These are phyloP conservation scores for Spheniscus humboldti DNA, from an alignment of 2,797 vertebrate genomes.

Conservation along the genomic window DNA sequence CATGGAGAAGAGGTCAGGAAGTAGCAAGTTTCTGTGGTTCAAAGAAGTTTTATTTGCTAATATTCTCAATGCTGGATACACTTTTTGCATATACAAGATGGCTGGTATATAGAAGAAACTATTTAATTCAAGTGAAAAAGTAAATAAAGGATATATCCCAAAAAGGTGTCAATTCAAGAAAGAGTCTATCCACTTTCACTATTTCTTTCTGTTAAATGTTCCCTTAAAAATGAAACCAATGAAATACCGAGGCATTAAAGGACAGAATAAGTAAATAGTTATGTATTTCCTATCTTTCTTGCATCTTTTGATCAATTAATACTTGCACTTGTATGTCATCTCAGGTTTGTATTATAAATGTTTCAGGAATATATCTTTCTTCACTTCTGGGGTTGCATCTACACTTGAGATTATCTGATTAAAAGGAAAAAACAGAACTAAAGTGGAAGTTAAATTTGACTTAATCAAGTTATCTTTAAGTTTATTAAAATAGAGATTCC, in stretches of 20 bases:
- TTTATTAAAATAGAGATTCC: background rate
- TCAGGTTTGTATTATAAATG: background rate
- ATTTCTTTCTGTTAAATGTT: background rate
- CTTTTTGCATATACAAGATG: background rate
- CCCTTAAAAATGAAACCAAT: background rate
- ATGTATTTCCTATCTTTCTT: background rate
- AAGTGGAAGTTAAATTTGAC: background rate
- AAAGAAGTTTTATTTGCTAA: background rate
- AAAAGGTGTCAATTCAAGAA: background rate
- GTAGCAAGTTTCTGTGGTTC: background rate
- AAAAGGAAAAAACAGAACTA: background rate
- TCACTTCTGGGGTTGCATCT: background rate
- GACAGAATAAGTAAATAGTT: background rate
- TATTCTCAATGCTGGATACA: background rate
- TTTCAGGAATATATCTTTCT: background rate
- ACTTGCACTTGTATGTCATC: background rate
- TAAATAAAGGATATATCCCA: background rate
- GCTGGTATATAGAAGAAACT: background rate
- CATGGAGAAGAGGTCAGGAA: background rate
- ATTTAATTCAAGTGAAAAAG: background rate
- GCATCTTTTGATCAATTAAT: background rate
- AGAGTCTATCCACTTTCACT: background rate
- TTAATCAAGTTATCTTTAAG: background rate
- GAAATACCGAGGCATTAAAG: background rate
- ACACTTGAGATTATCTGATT: background rate